phyloP scores from a whole-genome alignment of 2,797 vertebrate genomes.

The Galagoides demidoff region DNA sequence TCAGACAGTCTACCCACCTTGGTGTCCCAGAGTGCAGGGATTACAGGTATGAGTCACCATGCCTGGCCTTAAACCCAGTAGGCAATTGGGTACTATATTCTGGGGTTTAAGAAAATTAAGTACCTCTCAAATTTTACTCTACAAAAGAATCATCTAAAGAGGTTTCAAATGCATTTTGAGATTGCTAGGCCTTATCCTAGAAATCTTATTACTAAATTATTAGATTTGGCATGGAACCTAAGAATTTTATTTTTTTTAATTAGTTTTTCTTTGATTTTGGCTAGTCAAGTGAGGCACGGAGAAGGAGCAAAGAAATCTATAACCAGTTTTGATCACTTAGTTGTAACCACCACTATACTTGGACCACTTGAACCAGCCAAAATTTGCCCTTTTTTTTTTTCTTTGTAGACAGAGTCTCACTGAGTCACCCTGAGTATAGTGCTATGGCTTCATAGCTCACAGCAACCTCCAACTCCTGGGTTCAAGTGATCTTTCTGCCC shows the following conservation, averaged over 20 bases:
- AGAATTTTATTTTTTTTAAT: not conserved
- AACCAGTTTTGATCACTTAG: not conserved
- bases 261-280: not conserved
- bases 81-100: too few relatives aligned
- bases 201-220: not conserved
- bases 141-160: not conserved
- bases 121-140: not conserved
- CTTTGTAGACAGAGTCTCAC: too few relatives aligned
- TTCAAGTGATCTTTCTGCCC: too few relatives aligned
- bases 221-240: not conserved
- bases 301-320: not conserved
- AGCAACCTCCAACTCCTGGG: too few relatives aligned
- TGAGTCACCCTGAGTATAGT: too few relatives aligned
- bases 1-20: not conserved
- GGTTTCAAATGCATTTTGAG: not conserved
- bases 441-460: too few relatives aligned
- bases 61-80: too few relatives aligned
- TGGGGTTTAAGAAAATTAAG: too few relatives aligned
- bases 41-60: too few relatives aligned
- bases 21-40: too few relatives aligned
- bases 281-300: not conserved
- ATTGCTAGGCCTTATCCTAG: not conserved
- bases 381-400: not conserved
- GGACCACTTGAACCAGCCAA: not conserved
- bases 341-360: not conserved